Evolutionary conservation across 2,888 invertebrate species (phyloP).

Genomic region (Drosophila macrothrix): DNA sequence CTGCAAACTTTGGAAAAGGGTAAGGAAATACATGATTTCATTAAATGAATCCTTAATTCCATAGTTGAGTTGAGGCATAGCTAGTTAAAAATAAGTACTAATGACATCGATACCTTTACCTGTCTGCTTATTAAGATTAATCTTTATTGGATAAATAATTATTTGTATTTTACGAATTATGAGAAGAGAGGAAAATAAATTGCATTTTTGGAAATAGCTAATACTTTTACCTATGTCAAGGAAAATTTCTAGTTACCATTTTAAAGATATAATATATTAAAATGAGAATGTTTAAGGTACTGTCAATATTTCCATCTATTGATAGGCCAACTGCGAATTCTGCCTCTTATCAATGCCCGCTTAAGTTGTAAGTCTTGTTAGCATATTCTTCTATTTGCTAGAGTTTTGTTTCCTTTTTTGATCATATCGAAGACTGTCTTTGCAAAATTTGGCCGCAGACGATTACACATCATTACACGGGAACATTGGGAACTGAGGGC

Average conservation of each 20-base stretch:
- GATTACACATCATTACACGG: slow-evolving; percentile 76
- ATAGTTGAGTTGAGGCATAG: no score
- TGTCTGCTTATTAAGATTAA: no score
- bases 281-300: not conserved
- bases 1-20: no score
- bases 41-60: no score
- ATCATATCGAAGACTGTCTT: slow-evolving; percentile 15
- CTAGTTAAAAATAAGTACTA: no score
- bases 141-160: not conserved
- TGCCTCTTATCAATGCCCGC: not conserved
- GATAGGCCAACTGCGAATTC: not conserved
- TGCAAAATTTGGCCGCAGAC: slow-evolving; percentile 40
- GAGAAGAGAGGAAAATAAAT: no score
- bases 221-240: not conserved
- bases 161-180: not conserved
- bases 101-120: no score
- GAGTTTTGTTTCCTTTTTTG: slow-evolving; percentile 4
- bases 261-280: no score
- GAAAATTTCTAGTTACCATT: no score
- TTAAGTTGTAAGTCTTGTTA: not conserved
- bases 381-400: not conserved
- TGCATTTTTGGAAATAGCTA: not conserved
- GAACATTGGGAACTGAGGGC: slow-evolving; percentile 6
- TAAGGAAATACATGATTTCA: no score
- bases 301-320: not conserved